These are phyloP conservation scores for Athene noctua DNA, from an alignment of 2,113 vertebrate species.

Conservation along the genomic window DNA sequence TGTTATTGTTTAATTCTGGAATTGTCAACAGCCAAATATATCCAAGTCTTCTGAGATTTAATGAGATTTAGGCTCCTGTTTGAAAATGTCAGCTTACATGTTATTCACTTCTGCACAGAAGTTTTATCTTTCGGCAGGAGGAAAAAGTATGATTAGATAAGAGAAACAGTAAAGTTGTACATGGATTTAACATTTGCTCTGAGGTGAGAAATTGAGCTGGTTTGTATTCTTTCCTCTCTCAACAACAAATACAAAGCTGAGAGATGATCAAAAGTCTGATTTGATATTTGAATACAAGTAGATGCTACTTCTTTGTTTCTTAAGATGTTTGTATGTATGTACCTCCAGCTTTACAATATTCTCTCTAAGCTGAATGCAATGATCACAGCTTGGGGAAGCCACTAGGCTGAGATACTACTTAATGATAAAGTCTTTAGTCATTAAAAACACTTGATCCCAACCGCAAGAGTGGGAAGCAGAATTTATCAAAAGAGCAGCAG, in stretches of 20 bases:
- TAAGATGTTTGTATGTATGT: too few relatives aligned
- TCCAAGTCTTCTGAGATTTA: neutral
- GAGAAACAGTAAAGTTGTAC: neutral
- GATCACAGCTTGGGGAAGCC: neutral
- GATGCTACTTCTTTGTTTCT: neutral
- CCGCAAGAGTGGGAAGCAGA: neutral
- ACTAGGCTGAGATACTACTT: neutral
- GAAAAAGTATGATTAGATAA: neutral
- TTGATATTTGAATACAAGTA: neutral
- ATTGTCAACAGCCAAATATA: neutral
- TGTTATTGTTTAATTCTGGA: neutral
- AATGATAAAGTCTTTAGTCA: neutral
- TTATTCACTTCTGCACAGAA: neutral
- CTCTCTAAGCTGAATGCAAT: neutral
- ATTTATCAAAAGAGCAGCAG: neutral
- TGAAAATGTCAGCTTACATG: neutral
- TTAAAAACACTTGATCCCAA: neutral
- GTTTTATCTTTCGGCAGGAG: neutral
- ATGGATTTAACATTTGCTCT: neutral
- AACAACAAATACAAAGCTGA: neutral
- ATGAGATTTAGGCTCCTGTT: neutral
- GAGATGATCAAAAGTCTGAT: neutral
- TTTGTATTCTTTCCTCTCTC: neutral
- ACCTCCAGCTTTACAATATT: neutral
- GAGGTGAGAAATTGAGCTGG: neutral